These are phyloP conservation scores for Microtus ochrogaster DNA, from an alignment of 2,113 vertebrate genomes.

Conservation along the genomic window DNA sequence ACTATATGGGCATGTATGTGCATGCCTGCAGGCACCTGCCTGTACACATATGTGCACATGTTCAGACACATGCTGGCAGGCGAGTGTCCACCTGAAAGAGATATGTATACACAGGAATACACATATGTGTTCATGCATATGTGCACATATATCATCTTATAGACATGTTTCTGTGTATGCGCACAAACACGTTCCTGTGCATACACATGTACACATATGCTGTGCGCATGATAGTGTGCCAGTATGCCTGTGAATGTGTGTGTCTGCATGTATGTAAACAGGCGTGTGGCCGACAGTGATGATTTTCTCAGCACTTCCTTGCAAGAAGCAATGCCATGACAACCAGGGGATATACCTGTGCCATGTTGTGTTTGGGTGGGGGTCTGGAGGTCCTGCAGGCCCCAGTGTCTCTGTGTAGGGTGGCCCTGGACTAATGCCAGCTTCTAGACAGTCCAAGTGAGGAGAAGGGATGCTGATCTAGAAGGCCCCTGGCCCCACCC, in stretches of 20 bases:
- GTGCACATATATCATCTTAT: no score
- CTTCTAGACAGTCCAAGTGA: accelerated
- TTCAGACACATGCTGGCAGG: background rate
- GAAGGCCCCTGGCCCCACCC: accelerated
- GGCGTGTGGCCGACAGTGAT: background rate
- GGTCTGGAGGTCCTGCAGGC: background rate
- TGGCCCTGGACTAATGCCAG: background rate
- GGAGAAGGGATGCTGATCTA: accelerated
- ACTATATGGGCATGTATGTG: no score
- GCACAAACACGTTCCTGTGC: background rate
- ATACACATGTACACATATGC: no score
- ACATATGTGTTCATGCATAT: background rate
- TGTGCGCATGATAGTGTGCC: background rate
- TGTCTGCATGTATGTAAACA: background rate
- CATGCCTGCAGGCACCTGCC: background rate
- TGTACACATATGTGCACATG: no score
- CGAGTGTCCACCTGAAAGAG: no score
- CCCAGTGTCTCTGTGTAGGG: accelerated
- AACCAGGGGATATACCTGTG: no score
- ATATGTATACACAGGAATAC: accelerated
- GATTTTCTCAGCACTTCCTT: background rate
- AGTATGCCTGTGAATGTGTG: background rate
- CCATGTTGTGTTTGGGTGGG: no score
- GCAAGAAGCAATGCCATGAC: background rate
- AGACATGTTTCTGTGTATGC: background rate